Conservation (phyloP, 2,888 invertebrate genomes). For the Escarpia spicata region DNA sequence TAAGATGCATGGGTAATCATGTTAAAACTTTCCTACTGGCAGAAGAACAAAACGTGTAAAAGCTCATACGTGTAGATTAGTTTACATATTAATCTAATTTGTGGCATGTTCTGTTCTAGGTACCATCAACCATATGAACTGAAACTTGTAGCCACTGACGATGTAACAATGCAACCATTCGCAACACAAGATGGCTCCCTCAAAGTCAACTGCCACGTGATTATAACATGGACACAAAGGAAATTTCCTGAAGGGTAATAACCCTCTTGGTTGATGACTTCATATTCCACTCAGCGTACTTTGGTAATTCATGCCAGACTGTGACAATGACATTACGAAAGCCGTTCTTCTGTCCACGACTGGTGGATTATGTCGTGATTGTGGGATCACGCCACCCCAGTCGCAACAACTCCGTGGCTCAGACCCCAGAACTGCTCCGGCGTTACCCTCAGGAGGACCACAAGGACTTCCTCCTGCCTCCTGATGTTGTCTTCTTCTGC, state of each 20-base stretch:
- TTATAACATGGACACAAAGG: neutral
- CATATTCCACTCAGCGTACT: neutral
- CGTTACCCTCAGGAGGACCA: constrained; percentile 93
- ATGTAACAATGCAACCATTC: neutral
- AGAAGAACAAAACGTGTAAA: neutral
- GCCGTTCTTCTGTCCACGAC: constrained; percentile 70
- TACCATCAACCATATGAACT: neutral
- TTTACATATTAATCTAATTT: neutral
- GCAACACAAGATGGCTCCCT: neutral
- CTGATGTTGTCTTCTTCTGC: constrained; percentile 99
- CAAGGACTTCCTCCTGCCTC: constrained; percentile 94
- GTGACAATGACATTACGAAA: constrained; percentile 39
- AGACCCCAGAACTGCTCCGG: constrained; percentile 92
- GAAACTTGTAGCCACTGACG: neutral
- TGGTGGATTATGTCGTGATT: constrained; percentile 92
- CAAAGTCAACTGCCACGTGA: neutral
- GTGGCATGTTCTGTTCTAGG: neutral
- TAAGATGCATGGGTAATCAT: neutral
- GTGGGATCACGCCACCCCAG: constrained; percentile 84
- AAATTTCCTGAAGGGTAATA: neutral
- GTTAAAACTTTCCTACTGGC: neutral
- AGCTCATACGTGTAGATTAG: too few relatives aligned
- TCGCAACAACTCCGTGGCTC: constrained; percentile 66
- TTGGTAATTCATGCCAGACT: neutral
- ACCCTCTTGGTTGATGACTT: neutral